phyloP scores from a whole-genome alignment of 2,888 invertebrate genomes.

The Seladonia tumulorum region DNA sequence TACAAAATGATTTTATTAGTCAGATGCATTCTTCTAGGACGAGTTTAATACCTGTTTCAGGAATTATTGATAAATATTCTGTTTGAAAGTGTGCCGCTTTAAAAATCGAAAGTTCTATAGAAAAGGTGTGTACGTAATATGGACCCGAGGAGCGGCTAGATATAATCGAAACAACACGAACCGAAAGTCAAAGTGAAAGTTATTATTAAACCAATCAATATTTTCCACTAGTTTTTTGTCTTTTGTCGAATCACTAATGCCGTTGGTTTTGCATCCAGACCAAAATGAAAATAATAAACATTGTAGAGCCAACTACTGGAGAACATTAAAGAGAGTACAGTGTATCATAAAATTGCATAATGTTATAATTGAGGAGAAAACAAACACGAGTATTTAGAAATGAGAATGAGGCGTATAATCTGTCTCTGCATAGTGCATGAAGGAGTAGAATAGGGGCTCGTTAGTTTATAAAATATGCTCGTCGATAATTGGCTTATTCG shows the following conservation, averaged over 20 bases:
- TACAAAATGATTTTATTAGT: neutral
- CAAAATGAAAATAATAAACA: neutral
- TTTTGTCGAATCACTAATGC: neutral
- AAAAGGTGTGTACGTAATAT: conserved; percentile 37
- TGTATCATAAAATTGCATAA: neutral
- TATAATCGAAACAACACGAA: conserved; percentile 43
- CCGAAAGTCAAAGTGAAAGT: conserved; percentile 59
- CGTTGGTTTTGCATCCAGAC: neutral
- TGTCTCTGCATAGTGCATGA: neutral
- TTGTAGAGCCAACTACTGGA: too few species aligned
- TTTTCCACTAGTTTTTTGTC: conserved; percentile 9
- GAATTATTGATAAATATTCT: neutral
- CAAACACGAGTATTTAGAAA: neutral
- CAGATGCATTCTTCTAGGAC: neutral
- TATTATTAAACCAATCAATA: conserved; percentile 37
- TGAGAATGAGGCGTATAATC: neutral
- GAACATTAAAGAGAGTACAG: too few species aligned
- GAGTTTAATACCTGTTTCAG: neutral
- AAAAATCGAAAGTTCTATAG: conserved; percentile 35
- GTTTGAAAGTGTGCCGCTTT: neutral
- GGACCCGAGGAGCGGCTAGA: conserved; percentile 19
- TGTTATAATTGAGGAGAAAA: neutral
- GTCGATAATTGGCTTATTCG: neutral
- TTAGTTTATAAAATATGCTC: conserved; percentile 4
- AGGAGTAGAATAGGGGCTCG: neutral